A percentile compares a stretch with the other conserved stretches of the same genome.
Evolutionary conservation across 2,888 invertebrate species (phyloP).

Genomic region (Hymenopus coronatus): DNA sequence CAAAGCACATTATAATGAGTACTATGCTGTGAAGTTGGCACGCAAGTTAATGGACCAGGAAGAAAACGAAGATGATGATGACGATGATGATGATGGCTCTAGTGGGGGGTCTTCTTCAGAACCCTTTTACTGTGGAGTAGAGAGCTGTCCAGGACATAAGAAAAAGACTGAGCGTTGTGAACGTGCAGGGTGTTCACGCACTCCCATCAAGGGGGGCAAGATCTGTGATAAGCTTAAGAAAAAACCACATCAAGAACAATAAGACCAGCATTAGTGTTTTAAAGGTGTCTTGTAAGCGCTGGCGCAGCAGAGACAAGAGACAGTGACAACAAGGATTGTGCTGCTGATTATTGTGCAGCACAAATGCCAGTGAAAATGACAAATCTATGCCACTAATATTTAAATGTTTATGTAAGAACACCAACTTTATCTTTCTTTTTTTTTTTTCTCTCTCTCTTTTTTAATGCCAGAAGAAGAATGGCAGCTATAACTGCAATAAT

Average conservation of each 20-base stretch:
- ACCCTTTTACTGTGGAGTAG: constrained; percentile 5
- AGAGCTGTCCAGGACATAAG: constrained; percentile 10
- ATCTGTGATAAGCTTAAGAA: neutral
- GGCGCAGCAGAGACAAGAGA: neutral
- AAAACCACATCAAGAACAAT: neutral
- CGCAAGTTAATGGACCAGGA: constrained; percentile 88
- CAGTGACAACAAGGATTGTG: neutral
- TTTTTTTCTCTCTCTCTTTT: neutral
- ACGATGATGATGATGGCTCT: constrained; percentile 44
- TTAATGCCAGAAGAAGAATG: neutral
- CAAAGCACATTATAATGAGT: constrained; percentile 97
- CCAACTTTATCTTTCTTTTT: neutral
- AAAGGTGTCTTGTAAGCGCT: neutral
- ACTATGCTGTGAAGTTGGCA: constrained; percentile 89
- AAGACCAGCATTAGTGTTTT: neutral
- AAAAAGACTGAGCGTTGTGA: constrained; percentile 4
- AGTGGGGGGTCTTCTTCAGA: constrained; percentile 10
- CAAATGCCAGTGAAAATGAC: neutral
- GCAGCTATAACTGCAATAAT: neutral
- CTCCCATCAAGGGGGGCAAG: neutral
- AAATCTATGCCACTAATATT: neutral
- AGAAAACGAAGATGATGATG: constrained; percentile 75
- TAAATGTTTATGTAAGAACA: neutral
- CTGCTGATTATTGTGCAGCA: neutral
- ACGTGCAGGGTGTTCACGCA: neutral